Conservation (phyloP, 1,140 invertebrate genomes). For the Chionoecetes opilio region DNA sequence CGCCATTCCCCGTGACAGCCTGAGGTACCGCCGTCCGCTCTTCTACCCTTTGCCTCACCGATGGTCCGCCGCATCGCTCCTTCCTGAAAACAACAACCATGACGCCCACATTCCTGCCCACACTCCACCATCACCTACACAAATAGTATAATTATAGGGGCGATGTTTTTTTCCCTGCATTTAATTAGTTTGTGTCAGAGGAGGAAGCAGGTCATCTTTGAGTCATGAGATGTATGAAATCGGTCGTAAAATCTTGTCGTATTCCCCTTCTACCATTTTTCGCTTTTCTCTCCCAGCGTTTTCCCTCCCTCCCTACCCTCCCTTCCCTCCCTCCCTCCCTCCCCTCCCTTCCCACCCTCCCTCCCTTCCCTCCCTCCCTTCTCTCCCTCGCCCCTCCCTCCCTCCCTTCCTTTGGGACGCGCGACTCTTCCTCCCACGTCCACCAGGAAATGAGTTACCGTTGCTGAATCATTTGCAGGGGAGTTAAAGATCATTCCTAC, state of each 20-base stretch:
- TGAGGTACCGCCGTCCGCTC: not conserved
- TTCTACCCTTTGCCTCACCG: not conserved
- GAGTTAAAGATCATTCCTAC: not conserved
- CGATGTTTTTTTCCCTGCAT: not conserved
- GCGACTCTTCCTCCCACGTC: not conserved
- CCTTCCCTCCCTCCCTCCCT: slow-evolving; percentile 1
- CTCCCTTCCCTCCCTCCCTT: not conserved
- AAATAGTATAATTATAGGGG: not conserved
- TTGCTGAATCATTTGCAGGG: slow-evolving; percentile 18
- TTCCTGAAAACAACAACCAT: not conserved
- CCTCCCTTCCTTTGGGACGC: not conserved
- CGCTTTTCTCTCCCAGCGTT: not conserved
- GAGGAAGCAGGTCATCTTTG: not conserved
- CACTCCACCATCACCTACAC: not conserved
- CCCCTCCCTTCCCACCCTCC: not conserved
- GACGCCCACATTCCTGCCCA: not conserved
- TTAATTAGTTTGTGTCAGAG: not conserved
- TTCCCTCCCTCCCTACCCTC: too few species aligned
- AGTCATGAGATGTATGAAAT: not conserved
- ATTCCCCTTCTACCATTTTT: not conserved
- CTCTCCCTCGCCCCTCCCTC: not conserved
- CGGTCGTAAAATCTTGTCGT: not conserved
- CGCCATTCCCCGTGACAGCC: not conserved
- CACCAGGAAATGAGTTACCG: not conserved
- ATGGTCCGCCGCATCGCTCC: not conserved